phyloP scores from a whole-genome alignment of 2,113 vertebrate species.

The Donacobius atricapilla region DNA sequence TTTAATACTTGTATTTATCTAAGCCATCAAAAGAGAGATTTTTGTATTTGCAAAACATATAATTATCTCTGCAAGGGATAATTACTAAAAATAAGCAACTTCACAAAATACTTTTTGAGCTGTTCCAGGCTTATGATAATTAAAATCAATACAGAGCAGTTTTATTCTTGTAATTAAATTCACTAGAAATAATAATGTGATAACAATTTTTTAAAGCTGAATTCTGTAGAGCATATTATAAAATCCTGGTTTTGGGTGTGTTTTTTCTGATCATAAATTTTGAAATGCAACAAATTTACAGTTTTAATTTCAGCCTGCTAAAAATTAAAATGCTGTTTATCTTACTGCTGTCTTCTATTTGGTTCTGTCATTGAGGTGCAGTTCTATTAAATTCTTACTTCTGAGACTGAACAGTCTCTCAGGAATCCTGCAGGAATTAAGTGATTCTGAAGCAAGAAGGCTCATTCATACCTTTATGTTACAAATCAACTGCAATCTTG shows the following conservation, averaged over 20 bases:
- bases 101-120: neutral
- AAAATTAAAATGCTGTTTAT: conserved; percentile 7
- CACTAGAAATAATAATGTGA: neutral
- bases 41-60: neutral
- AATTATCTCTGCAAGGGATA: neutral
- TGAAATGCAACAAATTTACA: neutral
- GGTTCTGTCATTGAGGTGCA: neutral
- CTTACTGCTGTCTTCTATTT: neutral
- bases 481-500: neutral
- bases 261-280: neutral
- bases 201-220: neutral
- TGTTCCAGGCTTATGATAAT: neutral
- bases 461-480: neutral
- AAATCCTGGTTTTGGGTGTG: neutral
- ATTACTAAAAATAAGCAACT: neutral
- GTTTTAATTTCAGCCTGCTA: neutral
- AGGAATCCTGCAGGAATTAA: neutral
- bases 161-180: neutral
- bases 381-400: neutral
- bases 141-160: neutral
- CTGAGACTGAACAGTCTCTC: neutral
- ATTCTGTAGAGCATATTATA: neutral
- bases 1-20: neutral
- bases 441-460: neutral
- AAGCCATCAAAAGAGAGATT: neutral